Evolutionary conservation across 2,797 vertebrate species (phyloP).

Genomic region (Sebastes kiyomatsui): DNA sequence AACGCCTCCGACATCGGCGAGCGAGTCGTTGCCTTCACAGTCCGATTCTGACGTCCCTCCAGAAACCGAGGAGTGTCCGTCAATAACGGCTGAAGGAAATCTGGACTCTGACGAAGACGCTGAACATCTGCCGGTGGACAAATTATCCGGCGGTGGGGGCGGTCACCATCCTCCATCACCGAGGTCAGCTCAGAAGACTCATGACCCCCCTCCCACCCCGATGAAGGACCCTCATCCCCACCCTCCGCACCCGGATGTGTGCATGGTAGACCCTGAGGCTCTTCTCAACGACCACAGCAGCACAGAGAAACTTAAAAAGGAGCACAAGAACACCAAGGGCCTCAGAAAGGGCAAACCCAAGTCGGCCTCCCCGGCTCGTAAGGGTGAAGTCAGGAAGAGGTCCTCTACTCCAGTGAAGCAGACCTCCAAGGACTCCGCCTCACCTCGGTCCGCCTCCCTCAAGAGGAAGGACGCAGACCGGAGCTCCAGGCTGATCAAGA

Average conservation of each 20-base stretch:
- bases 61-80: slow-evolving; percentile 97
- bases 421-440: slow-evolving; percentile 81
- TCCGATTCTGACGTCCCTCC: slow-evolving; percentile 98
- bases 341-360: slow-evolving; percentile 90
- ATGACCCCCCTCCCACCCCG: slow-evolving; percentile 89
- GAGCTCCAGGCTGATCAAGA: slow-evolving; percentile 81
- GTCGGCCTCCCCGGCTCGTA: slow-evolving; percentile 90
- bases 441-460: slow-evolving; percentile 83
- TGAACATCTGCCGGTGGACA: slow-evolving; percentile 97
- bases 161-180: slow-evolving; percentile 82
- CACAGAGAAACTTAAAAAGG: slow-evolving; percentile 91
- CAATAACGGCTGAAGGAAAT: slow-evolving; percentile 96
- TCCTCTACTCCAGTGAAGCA: slow-evolving; percentile 91
- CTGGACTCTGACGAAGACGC: slow-evolving; percentile 97
- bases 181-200: slow-evolving; percentile 78
- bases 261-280: slow-evolving; percentile 97
- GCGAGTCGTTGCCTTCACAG: slow-evolving; percentile 94
- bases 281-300: slow-evolving; percentile 85
- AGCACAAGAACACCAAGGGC: slow-evolving; percentile 89
- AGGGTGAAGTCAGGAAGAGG: slow-evolving; percentile 87
- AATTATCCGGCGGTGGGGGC: slow-evolving; percentile 80
- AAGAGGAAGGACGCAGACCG: slow-evolving; percentile 88
- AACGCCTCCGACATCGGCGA: slow-evolving; percentile 94
- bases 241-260: slow-evolving; percentile 94
- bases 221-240: slow-evolving; percentile 91